Evolutionary conservation across 2,797 vertebrate species (phyloP).

Genomic region (Acipenser oxyrinchus): DNA sequence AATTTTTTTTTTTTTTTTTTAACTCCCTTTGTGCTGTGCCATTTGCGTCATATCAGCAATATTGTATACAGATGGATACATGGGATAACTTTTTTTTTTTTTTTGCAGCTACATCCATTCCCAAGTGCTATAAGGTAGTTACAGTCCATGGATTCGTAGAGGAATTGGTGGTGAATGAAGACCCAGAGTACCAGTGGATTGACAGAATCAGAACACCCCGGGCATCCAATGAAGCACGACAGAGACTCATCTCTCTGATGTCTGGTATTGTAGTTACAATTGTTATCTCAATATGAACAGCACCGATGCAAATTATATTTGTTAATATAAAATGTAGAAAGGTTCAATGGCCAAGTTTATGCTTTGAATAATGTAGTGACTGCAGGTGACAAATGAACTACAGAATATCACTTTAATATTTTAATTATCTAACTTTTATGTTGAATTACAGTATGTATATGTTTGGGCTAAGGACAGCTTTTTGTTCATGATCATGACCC

Average conservation of each 20-base stretch:
- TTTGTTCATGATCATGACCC: too few species aligned
- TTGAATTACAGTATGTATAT: neutral
- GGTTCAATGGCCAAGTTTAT: neutral
- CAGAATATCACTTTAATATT: too few species aligned
- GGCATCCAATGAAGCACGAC: constrained; percentile 92
- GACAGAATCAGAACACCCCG: constrained; percentile 92
- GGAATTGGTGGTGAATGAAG: constrained; percentile 96
- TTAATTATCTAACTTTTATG: neutral
- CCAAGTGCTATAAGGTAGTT: constrained; percentile 81
- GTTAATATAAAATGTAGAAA: too few species aligned
- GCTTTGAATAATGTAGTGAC: neutral
- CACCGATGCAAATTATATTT: too few species aligned
- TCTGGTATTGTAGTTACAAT: constrained; percentile 64
- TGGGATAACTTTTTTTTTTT: neutral
- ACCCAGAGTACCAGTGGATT: constrained; percentile 98
- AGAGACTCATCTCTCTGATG: constrained; percentile 96
- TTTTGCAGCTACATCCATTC: constrained; percentile 81
- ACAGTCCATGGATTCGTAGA: constrained; percentile 96
- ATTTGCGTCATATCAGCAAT: neutral
- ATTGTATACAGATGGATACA: neutral
- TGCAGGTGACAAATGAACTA: too few species aligned
- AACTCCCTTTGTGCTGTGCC: neutral
- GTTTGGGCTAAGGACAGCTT: too few species aligned
- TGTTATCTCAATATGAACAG: too few species aligned
- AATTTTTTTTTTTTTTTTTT: neutral